phyloP scores from a whole-genome alignment of 2,888 invertebrate species.

The Xanthostigma xanthostigma region DNA sequence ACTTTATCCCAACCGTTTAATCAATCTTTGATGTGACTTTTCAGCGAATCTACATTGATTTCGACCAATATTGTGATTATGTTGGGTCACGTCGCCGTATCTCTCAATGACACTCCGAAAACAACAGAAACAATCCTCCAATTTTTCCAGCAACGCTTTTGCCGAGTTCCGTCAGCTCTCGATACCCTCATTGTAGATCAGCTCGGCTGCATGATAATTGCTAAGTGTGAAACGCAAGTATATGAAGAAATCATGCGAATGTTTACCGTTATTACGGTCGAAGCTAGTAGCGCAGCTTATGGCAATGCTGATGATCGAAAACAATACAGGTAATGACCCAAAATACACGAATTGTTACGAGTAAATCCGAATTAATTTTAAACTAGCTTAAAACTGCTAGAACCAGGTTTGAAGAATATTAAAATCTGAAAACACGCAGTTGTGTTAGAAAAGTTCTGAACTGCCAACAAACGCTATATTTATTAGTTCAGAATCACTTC shows the following conservation, averaged over 20 bases:
- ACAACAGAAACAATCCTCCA: conserved; percentile 91
- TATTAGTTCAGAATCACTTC: background rate
- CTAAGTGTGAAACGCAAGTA: conserved; percentile 68
- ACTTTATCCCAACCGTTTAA: conserved; percentile 5
- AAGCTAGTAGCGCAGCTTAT: conserved; percentile 70
- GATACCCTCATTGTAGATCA: conserved; percentile 95
- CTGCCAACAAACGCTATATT: background rate
- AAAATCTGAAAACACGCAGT: background rate
- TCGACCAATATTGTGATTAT: conserved; percentile 95
- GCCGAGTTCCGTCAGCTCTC: conserved; percentile 80
- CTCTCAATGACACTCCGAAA: conserved; percentile 81
- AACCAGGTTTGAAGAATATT: too few relatives aligned
- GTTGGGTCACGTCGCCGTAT: conserved; percentile 93
- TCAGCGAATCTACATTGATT: conserved; percentile 78
- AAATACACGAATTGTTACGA: too few relatives aligned
- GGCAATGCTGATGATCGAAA: conserved; percentile 44
- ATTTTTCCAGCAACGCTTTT: conserved; percentile 92
- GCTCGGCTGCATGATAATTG: conserved; percentile 94
- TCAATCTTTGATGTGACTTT: conserved; percentile 15
- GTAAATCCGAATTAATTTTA: too few relatives aligned
- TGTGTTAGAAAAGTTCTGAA: background rate
- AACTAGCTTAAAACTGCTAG: too few relatives aligned
- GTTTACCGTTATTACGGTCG: conserved; percentile 91
- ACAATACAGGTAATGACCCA: conserved; percentile 31
- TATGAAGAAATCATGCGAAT: conserved; percentile 96